Conservation (phyloP, 2,113 vertebrate genomes). For the Nesoenas mayeri region DNA sequence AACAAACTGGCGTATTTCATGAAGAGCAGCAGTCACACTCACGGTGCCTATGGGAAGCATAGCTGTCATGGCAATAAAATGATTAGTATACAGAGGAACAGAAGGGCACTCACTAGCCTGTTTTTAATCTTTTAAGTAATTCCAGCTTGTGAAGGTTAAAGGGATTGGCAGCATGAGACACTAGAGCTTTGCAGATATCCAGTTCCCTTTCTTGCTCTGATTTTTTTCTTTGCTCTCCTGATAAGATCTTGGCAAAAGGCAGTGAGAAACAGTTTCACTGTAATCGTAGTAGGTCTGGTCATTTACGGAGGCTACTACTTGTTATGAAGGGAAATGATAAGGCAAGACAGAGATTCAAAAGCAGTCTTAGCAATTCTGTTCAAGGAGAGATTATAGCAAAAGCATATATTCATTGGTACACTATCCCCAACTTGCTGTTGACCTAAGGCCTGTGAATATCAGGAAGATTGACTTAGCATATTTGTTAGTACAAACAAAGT, state of each 20-base stretch:
- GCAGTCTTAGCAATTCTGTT: neutral
- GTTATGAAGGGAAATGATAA: neutral
- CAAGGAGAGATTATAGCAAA: neutral
- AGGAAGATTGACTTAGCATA: neutral
- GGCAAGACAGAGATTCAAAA: neutral
- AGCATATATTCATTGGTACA: rapidly evolving
- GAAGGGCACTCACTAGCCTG: neutral
- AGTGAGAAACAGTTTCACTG: neutral
- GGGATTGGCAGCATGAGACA: neutral
- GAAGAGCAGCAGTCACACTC: constrained; percentile 6
- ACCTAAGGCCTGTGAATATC: neutral
- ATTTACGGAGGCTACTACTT: neutral
- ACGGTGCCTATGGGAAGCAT: neutral
- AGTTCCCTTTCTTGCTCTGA: neutral
- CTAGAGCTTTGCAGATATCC: neutral
- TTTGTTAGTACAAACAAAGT: neutral
- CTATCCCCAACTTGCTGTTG: neutral
- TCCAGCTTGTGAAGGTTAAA: constrained; percentile 25
- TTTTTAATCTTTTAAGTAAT: constrained; percentile 36
- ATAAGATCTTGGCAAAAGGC: neutral
- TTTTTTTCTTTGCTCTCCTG: neutral
- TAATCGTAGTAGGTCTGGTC: neutral
- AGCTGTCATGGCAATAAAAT: constrained; percentile 3
- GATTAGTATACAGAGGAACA: constrained; percentile 8
- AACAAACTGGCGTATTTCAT: neutral